Percentiles rank a stretch among this genome's conserved stretches.
Conservation (phyloP, 2,113 vertebrate species). For the Gopherus evgoodei region DNA sequence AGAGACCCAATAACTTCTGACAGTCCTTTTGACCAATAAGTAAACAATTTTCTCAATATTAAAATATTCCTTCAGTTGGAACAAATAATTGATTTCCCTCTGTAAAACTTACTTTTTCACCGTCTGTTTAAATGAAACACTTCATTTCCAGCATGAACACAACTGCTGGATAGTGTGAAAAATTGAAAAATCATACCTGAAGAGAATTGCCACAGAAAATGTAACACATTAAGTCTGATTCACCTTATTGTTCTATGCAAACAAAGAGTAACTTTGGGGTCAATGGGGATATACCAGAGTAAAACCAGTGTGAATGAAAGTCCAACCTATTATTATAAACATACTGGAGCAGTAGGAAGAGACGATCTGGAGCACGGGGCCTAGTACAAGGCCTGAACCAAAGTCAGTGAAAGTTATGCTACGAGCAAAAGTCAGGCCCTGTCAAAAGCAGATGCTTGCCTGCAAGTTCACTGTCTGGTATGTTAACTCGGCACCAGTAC, state of each 20-base stretch:
- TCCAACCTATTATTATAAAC: background rate
- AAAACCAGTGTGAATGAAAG: background rate
- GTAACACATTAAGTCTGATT: background rate
- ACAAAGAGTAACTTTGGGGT: background rate
- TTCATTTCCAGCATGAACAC: conserved; percentile 30
- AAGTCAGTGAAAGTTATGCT: too few relatives aligned
- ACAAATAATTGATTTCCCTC: background rate
- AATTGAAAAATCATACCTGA: background rate
- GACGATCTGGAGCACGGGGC: too few relatives aligned
- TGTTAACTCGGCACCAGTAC: too few relatives aligned
- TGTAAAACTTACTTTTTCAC: background rate
- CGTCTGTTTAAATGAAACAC: background rate
- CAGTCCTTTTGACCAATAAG: conserved; percentile 6
- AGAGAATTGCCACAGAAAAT: conserved; percentile 16
- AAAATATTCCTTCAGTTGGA: background rate
- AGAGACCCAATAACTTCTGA: background rate
- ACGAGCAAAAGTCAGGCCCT: background rate
- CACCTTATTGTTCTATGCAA: background rate
- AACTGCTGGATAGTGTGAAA: background rate
- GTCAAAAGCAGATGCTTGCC: background rate
- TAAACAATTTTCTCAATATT: background rate
- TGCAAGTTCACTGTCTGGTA: too few relatives aligned
- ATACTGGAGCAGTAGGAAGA: too few relatives aligned
- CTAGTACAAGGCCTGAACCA: too few relatives aligned
- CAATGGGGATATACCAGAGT: background rate